Evolutionary conservation across 2,888 invertebrate genomes (phyloP).

Genomic region (Thumatha senex): DNA sequence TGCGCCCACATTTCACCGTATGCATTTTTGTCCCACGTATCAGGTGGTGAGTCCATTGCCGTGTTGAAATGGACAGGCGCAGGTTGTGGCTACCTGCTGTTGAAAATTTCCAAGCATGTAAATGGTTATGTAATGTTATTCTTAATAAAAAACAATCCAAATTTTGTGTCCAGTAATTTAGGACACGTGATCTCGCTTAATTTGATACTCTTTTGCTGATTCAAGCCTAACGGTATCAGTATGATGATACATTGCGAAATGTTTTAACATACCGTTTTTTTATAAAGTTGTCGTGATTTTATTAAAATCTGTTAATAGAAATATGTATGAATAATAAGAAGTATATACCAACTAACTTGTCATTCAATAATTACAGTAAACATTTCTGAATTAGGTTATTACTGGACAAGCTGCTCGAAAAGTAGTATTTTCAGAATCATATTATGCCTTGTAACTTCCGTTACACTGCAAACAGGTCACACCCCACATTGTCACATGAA

Average conservation of each 20-base stretch:
- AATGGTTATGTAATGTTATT: no score
- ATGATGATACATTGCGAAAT: slow-evolving; percentile 24
- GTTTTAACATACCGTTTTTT: neutral
- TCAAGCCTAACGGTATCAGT: slow-evolving; percentile 34
- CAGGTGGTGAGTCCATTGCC: no score
- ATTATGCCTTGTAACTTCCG: slow-evolving; percentile 21
- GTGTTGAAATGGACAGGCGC: no score
- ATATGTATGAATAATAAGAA: neutral
- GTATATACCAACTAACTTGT: no score
- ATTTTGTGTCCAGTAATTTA: slow-evolving; percentile 63
- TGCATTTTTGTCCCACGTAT: no score
- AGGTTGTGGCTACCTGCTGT: no score
- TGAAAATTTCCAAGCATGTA: slow-evolving; percentile 3
- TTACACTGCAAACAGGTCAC: slow-evolving; percentile 37
- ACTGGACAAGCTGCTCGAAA: neutral
- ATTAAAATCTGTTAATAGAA: neutral
- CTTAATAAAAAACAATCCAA: slow-evolving; percentile 33
- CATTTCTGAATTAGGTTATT: no score
- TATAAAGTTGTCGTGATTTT: neutral
- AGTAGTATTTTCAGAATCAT: slow-evolving; percentile 14
- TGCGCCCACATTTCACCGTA: no score
- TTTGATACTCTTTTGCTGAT: slow-evolving; percentile 50
- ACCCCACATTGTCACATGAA: slow-evolving; percentile 41
- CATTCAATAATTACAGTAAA: no score
- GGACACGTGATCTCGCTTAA: slow-evolving; percentile 56